Base-by-base conservation (phyloP, 2,888 invertebrate genomes). In the Xestia rhomboidea region DNA sequence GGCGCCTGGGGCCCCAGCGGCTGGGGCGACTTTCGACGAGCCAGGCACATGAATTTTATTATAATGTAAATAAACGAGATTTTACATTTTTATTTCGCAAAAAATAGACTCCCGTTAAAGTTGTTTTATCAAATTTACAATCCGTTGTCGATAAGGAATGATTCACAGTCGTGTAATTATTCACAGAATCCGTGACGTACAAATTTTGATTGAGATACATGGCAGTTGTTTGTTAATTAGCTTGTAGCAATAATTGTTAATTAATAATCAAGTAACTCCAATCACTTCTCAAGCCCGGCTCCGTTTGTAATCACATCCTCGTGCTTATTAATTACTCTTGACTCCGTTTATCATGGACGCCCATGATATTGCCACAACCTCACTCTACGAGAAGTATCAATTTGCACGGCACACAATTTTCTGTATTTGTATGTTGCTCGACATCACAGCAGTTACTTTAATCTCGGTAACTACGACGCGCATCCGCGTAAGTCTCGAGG, bases 41-140 rank as follows among this genome's bases (percentile, higher is more conserved):
- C 15, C 62, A 24, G 18, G 34, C 73, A 51, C 54, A 27, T 30
- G 41, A 79, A 54, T 34, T 34, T 34, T 34, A 34, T 34, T 24
- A 18, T 67, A 69, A 76, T 79, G 38, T 4, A 78, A 77, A 82
- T 73, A 68, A 81, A 77, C 46, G 62, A 51, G 44, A 70, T 73
- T 76, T 73, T 69, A 30, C 54, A 79, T 78, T 64, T 80, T 82
- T 72, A 54, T 77, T 73, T 30, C 44, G 30, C 62, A 73, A 72
- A 73, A 72, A 79, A 78, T 62, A 38, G 46, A 60, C 66, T 66
- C 72, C 38, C 57, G 41, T 38, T 46, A 60, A 15, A 71, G n/a
- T 75, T 64, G 27, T 68, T 57, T 60, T 68, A 72, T 76, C 21
- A 77, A 70, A 57, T 69, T 15, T 63, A 57, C 76, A 73, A 82